Conservation (phyloP, 2,888 invertebrate species). For the Xylocampa areola region DNA sequence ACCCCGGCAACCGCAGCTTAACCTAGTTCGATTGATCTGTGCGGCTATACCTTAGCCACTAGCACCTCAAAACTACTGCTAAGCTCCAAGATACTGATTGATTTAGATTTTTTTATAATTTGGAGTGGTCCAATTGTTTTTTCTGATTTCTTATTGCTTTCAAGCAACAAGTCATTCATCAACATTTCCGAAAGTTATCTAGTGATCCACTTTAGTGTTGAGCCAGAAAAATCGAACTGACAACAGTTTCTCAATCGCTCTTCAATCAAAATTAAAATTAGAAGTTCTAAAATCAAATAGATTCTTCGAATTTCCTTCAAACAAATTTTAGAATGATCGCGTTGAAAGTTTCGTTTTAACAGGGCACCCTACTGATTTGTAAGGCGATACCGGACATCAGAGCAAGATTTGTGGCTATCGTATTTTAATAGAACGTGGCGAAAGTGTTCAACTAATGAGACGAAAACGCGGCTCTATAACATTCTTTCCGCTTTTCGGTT, state of each 20-base stretch:
- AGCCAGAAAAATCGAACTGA: background rate
- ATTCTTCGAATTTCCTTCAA: slow-evolving; percentile 17
- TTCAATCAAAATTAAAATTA: slow-evolving; percentile 17
- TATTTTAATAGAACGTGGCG: slow-evolving; percentile 26
- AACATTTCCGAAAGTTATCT: background rate
- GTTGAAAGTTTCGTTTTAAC: slow-evolving; percentile 45
- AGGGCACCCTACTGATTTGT: slow-evolving; percentile 48
- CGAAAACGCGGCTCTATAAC: slow-evolving; percentile 24
- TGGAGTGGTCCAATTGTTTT: too few species aligned
- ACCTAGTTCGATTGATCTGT: too few species aligned
- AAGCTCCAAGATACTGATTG: too few species aligned
- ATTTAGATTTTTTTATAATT: too few species aligned
- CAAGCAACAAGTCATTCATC: background rate
- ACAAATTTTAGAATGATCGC: slow-evolving; percentile 35
- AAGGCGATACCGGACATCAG: slow-evolving; percentile 43
- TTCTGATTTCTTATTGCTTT: background rate
- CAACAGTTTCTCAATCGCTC: slow-evolving; percentile 3
- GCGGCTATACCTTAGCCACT: too few species aligned
- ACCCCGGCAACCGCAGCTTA: too few species aligned
- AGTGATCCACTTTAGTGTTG: background rate
- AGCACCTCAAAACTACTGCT: too few species aligned
- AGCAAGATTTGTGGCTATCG: slow-evolving; percentile 32
- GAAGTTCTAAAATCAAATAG: slow-evolving; percentile 11
- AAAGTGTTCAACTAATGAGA: slow-evolving; percentile 38
- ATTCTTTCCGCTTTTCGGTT: slow-evolving; percentile 2